A percentile compares a stretch with the other conserved stretches of the same genome.
Evolutionary conservation across 2,113 vertebrate genomes (phyloP).

Genomic region (Acrocephalus arundinaceus): DNA sequence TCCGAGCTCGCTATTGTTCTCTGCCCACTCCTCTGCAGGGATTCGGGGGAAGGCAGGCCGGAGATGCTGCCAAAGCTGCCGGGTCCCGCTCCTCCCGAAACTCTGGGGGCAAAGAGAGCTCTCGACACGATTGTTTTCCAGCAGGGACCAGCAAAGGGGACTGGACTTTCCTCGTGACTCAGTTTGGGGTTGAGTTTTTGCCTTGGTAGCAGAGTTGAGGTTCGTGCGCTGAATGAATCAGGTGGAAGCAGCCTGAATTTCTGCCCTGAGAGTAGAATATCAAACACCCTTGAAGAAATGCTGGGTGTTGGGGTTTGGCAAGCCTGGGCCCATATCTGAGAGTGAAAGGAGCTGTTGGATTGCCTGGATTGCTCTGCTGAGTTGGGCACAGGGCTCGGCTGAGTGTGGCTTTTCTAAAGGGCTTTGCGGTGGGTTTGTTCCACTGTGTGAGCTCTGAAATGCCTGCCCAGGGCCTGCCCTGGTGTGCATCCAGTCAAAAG

Average conservation of each 20-base stretch:
- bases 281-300: not conserved
- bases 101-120: not conserved
- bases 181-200: not conserved
- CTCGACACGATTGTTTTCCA: not conserved
- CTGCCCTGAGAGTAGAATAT: not conserved
- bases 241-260: not conserved
- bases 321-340: not conserved
- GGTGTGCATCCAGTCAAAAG: not conserved
- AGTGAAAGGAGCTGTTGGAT: not conserved
- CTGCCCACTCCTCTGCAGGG: not conserved
- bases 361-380: not conserved
- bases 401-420: not conserved
- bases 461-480: not conserved
- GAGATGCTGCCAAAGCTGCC: not conserved
- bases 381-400: not conserved
- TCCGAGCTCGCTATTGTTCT: not conserved
- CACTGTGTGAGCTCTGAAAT: not conserved
- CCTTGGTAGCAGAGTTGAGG: not conserved
- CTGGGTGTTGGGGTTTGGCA: not conserved
- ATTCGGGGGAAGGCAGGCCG: not conserved
- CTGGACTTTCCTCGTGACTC: not conserved
- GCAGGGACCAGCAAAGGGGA: not conserved
- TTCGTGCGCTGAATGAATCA: rapidly evolving
- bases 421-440: not conserved
- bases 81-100: not conserved